phyloP scores from a whole-genome alignment of 2,113 vertebrate species.

The Lota lota region DNA sequence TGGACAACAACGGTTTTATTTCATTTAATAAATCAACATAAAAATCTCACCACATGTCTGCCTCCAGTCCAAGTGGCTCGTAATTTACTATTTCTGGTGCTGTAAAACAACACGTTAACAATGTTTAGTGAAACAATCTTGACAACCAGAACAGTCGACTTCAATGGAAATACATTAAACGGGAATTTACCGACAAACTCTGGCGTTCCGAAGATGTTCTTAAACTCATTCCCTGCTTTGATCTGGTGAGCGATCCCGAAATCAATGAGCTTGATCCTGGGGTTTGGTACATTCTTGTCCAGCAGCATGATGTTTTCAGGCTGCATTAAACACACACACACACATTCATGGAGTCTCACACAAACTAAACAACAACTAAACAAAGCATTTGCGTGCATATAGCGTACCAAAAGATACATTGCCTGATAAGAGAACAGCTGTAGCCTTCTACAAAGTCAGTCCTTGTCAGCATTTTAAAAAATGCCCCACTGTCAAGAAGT shows the following conservation, averaged over 20 bases:
- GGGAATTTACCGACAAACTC: slow-evolving; percentile 87
- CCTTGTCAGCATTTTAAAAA: too few relatives aligned
- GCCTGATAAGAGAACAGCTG: too few relatives aligned
- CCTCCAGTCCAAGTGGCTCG: slow-evolving; percentile 92
- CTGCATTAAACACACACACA: slow-evolving; percentile 49
- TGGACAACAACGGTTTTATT: background rate
- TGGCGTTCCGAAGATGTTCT: slow-evolving; percentile 96
- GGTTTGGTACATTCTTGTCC: slow-evolving; percentile 90
- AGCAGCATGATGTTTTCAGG: slow-evolving; percentile 98
- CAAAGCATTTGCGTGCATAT: background rate
- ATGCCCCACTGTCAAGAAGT: too few relatives aligned
- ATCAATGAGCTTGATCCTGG: slow-evolving; percentile 95
- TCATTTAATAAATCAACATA: background rate
- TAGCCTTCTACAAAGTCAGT: too few relatives aligned
- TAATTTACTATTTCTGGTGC: slow-evolving; percentile 98
- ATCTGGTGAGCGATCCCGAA: slow-evolving; percentile 97
- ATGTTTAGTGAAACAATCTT: too few relatives aligned
- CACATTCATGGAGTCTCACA: background rate
- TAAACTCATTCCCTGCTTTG: slow-evolving; percentile 94
- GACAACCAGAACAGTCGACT: too few relatives aligned
- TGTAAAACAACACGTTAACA: slow-evolving; percentile 59
- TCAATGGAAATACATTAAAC: background rate
- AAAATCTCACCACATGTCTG: slow-evolving; percentile 93
- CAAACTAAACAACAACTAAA: background rate
- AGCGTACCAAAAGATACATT: too few relatives aligned